Evolutionary conservation across 2,113 vertebrate genomes (phyloP).

Genomic region (Ceratotherium simum): DNA sequence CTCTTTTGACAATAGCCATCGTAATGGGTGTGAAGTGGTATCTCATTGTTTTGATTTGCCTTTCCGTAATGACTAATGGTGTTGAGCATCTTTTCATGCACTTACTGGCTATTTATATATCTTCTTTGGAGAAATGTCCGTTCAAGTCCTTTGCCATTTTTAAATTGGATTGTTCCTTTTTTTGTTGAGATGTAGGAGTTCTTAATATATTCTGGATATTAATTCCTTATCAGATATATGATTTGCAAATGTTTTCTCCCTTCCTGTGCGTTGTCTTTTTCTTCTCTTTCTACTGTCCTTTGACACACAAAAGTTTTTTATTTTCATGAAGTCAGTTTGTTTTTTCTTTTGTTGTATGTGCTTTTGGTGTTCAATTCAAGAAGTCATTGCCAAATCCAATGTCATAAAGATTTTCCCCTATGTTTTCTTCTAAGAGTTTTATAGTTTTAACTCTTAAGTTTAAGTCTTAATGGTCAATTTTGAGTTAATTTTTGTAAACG

Average conservation of each 20-base stretch:
- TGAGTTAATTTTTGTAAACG: too few species aligned
- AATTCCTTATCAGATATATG: background rate
- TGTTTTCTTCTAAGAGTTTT: background rate
- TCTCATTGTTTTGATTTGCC: background rate
- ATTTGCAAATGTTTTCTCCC: background rate
- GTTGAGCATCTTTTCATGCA: background rate
- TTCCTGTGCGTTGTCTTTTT: background rate
- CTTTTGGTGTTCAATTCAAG: background rate
- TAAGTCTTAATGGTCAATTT: too few species aligned
- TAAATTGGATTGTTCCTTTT: background rate
- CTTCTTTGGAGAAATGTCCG: background rate
- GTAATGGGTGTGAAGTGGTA: background rate
- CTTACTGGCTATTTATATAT: background rate
- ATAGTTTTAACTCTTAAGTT: background rate
- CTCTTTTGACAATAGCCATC: background rate
- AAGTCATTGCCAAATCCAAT: background rate
- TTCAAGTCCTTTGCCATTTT: background rate
- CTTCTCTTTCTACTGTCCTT: background rate
- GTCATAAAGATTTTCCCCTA: background rate
- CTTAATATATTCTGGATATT: background rate
- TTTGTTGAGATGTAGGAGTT: background rate
- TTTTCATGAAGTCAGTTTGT: background rate
- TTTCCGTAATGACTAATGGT: background rate
- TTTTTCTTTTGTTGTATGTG: background rate
- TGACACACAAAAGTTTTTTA: background rate